Base-by-base conservation (phyloP, 2,113 vertebrate species). In the Odocoileus virginianus region DNA sequence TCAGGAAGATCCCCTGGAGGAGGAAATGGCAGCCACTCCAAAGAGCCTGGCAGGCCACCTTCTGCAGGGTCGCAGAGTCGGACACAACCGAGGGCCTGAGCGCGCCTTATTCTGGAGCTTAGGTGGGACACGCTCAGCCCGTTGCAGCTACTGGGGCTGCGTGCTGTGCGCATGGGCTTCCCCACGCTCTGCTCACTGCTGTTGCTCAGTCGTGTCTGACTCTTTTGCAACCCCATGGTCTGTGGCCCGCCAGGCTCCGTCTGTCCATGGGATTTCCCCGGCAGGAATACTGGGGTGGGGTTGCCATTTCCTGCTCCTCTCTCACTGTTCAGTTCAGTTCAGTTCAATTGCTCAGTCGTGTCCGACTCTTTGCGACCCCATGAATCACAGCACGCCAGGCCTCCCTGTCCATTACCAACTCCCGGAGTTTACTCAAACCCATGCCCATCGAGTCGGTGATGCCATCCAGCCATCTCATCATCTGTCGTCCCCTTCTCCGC, bases 81-180 rank as follows among this genome's bases (percentile, higher is more conserved):
- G 71, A 43, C 12, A 15, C 0, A 23, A 7, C 71, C 25, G 23
- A 14, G 71, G 0, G 5, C 3, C 71, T 1, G 11, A 25, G 40
- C 6, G 1, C 0, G 5, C 71, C 71, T 43, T 4, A 1, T 27
- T 15, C 71, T 43, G 6, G 36, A 76, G 71, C 25, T 0, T 1
- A 3, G 23, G 50, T 0, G 10, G 33, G 11, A 16, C 12, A 13
- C 2, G 9, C 15, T 45, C 30, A 17, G 58, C 8, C 13, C 0
- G 5, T 10, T 0, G 1, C 1, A 2, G 13, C 7, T 27, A 1
- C 2, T 36, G 23, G 36, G 19, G 79, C 74, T 10, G 4, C 16
- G 1, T 3, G 3, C 1, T 11, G n/a, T 4, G 11, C 0, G 2
- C 33, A 0, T 5, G 11, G 23, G 27, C 2, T 2, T 83, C 36